Evolutionary conservation across 2,113 vertebrate species (phyloP), one percentile per base, ranked within the genome.

Genomic region (Pogonocichla stellata): DNA sequence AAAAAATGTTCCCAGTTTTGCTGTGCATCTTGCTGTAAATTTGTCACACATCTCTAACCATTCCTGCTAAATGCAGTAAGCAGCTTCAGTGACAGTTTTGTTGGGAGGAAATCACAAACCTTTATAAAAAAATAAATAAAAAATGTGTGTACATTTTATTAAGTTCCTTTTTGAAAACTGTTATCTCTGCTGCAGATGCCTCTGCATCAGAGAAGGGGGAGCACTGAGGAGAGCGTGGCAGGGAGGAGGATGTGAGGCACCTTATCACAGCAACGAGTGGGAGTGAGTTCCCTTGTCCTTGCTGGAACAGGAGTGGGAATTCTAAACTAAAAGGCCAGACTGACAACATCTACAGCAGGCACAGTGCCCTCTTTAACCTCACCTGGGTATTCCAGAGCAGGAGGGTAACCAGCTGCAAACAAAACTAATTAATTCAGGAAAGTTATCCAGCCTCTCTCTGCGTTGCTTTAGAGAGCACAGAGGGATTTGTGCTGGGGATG

Each of bases 31-130:
- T 71, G 75, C 89, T 94, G 84, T 42, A 80, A 91, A 90, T 92
- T 96, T 96, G 92, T 92, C 66, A 92, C 92, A 93, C 42, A 94
- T 91, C 84, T 96, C 81, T 96, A 95, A 95, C 95, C 71, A 65
- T 95, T 96, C 90, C 94, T 94, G 42, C 69, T 94, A 95, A 96
- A 80, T 5, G 33, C 50, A 45, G 66, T 92, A 93, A 75, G 73
- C 33, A 88, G 90, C 69, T 89, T 54, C 90, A 91, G 67, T 91
- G 94, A 96, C 78, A 88, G 78, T 78, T 97, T 88, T 83, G 62
- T 83, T 82, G 18, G 80, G 77, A 73, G 25, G 67, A 96, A 97
- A 95, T 90, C 92, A 91, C 61, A 91, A 90, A 48, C 38, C 61
- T 94, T 62, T 56, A n/a, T 87, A 91, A 83, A 72, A 81, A 70